Conservation (phyloP, 2,888 invertebrate species). For the Teleogryllus oceanicus region DNA sequence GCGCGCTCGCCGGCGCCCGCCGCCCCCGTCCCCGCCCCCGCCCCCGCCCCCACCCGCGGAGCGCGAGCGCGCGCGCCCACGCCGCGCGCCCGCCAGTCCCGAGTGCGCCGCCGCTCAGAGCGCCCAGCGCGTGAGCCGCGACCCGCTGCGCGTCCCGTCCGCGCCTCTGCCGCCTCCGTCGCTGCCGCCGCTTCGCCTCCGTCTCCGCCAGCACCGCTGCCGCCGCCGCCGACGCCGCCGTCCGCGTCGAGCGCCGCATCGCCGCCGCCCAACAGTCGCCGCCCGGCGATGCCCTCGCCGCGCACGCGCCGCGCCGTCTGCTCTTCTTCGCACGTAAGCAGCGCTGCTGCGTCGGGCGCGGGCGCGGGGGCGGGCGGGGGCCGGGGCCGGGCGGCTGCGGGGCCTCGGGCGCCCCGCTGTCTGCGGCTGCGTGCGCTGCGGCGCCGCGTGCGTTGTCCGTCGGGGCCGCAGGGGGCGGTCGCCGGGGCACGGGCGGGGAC, state of each 20-base stretch:
- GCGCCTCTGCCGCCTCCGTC: too few relatives aligned
- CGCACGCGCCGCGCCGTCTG: background rate
- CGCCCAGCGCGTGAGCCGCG: background rate
- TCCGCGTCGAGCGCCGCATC: background rate
- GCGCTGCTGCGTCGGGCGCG: background rate
- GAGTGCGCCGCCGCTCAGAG: background rate
- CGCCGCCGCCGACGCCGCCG: too few relatives aligned
- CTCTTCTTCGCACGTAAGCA: background rate
- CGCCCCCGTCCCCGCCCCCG: too few relatives aligned
- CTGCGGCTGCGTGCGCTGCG: background rate
- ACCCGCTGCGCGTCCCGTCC: too few relatives aligned
- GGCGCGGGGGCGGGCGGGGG: background rate
- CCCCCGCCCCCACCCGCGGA: too few relatives aligned
- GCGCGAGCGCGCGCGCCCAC: too few relatives aligned
- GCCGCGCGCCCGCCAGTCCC: background rate
- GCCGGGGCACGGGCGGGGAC: background rate
- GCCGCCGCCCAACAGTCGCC: background rate
- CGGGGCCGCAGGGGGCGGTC: background rate
- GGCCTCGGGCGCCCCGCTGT: background rate
- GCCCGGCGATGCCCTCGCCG: conserved; percentile 9
- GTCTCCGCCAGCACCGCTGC: too few relatives aligned
- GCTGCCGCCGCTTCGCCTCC: too few relatives aligned
- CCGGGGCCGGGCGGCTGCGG: background rate
- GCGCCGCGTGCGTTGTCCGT: background rate
- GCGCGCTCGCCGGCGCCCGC: too few relatives aligned